These are phyloP conservation scores for Orgyia antiqua DNA, from an alignment of 2,888 invertebrate species.

Conservation along the genomic window DNA sequence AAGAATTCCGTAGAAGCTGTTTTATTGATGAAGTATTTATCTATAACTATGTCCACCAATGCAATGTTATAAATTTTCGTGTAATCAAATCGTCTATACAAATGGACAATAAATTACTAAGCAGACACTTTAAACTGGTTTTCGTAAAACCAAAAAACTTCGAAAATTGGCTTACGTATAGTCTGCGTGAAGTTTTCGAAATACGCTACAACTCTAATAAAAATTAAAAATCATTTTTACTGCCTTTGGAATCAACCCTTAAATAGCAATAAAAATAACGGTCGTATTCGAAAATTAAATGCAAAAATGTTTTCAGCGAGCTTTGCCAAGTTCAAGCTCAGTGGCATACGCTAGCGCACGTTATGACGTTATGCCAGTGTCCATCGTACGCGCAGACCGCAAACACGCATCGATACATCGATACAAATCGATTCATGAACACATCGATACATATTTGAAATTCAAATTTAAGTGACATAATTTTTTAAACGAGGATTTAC, in stretches of 20 bases:
- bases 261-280: conserved; percentile 11
- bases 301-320: conserved; percentile 57
- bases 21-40: too few relatives aligned
- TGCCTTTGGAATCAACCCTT: conserved; percentile 5
- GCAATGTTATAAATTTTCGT: too few relatives aligned
- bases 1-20: too few relatives aligned
- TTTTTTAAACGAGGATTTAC: conserved; percentile 8
- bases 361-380: conserved; percentile 53
- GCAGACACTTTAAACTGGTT: too few relatives aligned
- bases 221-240: too few relatives aligned
- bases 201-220: too few relatives aligned
- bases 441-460: conserved; percentile 16
- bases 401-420: conserved; percentile 43
- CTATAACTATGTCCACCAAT: too few relatives aligned
- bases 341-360: conserved; percentile 38
- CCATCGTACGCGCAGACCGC: conserved; percentile 57
- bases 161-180: too few relatives aligned
- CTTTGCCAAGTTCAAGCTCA: conserved; percentile 70
- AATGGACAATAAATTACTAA: too few relatives aligned
- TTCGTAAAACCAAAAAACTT: too few relatives aligned
- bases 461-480: conserved; percentile 17
- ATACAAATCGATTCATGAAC: conserved; percentile 30
- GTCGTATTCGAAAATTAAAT: conserved; percentile 28
- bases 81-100: too few relatives aligned
- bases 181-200: too few relatives aligned